A percentile compares a stretch with the other conserved stretches of the same genome.
phyloP scores from a whole-genome alignment of 1,140 invertebrate genomes.

The Mylabris phalerata region DNA sequence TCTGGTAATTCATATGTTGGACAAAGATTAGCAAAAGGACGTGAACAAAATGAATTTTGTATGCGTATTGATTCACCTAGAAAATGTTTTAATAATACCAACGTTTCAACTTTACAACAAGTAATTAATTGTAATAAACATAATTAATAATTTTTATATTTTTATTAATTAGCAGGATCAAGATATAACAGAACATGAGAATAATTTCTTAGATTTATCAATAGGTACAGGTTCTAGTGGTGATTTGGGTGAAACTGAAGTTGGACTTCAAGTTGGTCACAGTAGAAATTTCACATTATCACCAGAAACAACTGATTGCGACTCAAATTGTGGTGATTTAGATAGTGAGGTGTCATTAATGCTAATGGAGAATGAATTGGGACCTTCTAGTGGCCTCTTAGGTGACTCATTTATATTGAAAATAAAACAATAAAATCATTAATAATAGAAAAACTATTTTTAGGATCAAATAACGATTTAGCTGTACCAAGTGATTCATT shows the following conservation, averaged over 20 bases:
- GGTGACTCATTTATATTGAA: conserved; percentile 16
- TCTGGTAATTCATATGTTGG: conserved; percentile 72
- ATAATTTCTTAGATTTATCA: conserved; percentile 57
- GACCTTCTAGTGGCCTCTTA: conserved; percentile 36
- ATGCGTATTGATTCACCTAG: conserved; percentile 48
- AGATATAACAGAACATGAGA: conserved; percentile 51
- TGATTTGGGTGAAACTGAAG: conserved; percentile 60
- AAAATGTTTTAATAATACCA: conserved; percentile 47
- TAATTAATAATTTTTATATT: not conserved
- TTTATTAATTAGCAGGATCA: conserved; percentile 40
- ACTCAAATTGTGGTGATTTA: conserved; percentile 77
- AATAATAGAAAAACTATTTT: conserved; percentile 28
- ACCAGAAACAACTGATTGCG: conserved; percentile 92
- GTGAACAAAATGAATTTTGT: conserved; percentile 35
- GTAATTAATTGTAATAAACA: conserved; percentile 32
- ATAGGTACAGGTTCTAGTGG: conserved; percentile 62
- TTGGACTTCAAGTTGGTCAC: conserved; percentile 56
- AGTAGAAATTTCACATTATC: conserved; percentile 81
- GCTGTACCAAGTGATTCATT: conserved; percentile 50
- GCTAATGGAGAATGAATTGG: conserved; percentile 62
- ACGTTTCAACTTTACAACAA: conserved; percentile 46
- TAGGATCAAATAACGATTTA: conserved; percentile 49
- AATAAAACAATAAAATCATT: too few relatives aligned
- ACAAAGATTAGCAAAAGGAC: conserved; percentile 64
- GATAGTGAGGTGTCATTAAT: conserved; percentile 73